These are phyloP conservation scores for Leptinotarsa tumamoca DNA, from an alignment of 2,888 invertebrate genomes.

Conservation along the genomic window DNA sequence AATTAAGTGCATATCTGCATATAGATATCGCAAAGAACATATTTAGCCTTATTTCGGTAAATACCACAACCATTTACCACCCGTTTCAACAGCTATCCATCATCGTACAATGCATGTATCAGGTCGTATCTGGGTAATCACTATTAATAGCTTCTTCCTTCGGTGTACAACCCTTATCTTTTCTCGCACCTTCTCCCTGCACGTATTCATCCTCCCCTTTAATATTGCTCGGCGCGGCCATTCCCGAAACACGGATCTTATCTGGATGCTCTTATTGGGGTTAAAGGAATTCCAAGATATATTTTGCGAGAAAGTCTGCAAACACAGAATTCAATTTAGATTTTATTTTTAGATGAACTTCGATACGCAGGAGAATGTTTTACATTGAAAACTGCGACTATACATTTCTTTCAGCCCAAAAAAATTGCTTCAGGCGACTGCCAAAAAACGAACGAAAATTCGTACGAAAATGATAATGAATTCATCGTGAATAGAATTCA, in stretches of 20 bases:
- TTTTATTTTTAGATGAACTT: conserved; percentile 10
- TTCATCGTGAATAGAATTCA: too few species aligned
- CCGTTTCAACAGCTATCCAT: conserved; percentile 38
- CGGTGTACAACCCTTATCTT: conserved; percentile 51
- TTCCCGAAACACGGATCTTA: conserved; percentile 26
- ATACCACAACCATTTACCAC: conserved; percentile 25
- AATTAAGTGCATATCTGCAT: neutral
- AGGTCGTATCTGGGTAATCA: conserved; percentile 55
- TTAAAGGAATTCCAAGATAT: conserved; percentile 14
- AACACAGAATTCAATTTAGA: conserved; percentile 10
- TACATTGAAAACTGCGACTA: neutral
- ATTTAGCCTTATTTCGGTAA: neutral
- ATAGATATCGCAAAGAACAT: neutral
- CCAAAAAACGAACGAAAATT: neutral
- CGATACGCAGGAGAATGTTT: neutral
- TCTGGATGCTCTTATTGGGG: conserved; percentile 18
- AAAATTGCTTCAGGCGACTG: neutral
- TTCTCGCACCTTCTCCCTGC: conserved; percentile 49
- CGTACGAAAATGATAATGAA: neutral
- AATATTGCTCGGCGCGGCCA: conserved; percentile 38
- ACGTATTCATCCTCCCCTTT: conserved; percentile 52
- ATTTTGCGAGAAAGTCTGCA: conserved; percentile 13
- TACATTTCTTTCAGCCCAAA: neutral
- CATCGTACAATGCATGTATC: conserved; percentile 41
- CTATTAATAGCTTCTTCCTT: conserved; percentile 58